Base-by-base conservation (phyloP, 64 coral and sea anemone genomes). In the Acropora yongei region DNA sequence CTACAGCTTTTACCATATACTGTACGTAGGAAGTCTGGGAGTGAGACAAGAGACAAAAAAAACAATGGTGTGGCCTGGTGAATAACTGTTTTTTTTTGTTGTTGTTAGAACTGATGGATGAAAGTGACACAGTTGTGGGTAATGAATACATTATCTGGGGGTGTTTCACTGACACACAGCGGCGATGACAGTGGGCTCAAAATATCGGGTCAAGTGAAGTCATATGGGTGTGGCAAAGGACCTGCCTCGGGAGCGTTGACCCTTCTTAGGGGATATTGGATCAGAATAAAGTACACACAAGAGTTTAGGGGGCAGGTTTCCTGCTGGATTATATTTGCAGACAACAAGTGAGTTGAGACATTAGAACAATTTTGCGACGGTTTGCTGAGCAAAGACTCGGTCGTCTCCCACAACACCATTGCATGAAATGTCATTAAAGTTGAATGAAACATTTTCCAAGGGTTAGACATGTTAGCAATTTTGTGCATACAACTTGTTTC, bases 261-360 rank as follows among this genome's bases (percentile, higher is more conserved):
- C 3, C 78, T 79, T 8, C 83, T 96, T 14, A 85, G 67, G 44
- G 95, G 95, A 16, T 72, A 86, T 78, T 93, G 95, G 90, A 92
- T 80, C 16, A 91, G 57, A 80, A 93, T 93, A 49, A 86, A 89
- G 41, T 96, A 96, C 44, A 96, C 95, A 6, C 95, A 96, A 55
- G 95, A 93, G 16, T 93, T 96, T 30, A 75, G 58, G 1, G 90
- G 95, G 63, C 72, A 9, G 84, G 61, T 90, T 1, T 89, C 86
- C 48, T 96, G 95, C 44, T 96, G 90, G 95, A 96, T 87, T 83
- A 89, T 96, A 12, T 96, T 96, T 89, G 90, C 90, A 19, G 79
- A 57, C 47, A 12, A 39, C 3, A 17, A 18, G 71, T 88, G 13
- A 74, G 49, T 3, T 61, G 1, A 30, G 12, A 44, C 5, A 18